Evolutionary conservation across 2,113 vertebrate genomes (phyloP).

Genomic region (Tupaia tana): DNA sequence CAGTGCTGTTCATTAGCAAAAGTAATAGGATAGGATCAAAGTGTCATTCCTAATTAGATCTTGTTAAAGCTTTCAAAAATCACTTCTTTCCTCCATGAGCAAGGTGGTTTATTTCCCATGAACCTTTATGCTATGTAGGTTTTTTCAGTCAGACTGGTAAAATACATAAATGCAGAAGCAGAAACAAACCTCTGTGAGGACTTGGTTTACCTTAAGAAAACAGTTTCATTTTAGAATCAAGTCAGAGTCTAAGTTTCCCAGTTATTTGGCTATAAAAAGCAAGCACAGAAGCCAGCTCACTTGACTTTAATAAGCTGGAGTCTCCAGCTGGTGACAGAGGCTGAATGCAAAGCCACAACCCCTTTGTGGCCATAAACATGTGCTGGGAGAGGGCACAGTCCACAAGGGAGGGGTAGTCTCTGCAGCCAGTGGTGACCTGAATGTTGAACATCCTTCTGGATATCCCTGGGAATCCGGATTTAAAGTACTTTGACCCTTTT

Average conservation of each 20-base stretch:
- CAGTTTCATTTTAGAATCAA: conserved; percentile 43
- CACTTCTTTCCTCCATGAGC: neutral
- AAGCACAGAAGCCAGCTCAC: neutral
- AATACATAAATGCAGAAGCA: conserved; percentile 42
- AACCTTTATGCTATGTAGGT: neutral
- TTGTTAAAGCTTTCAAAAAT: conserved; percentile 53
- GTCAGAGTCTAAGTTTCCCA: neutral
- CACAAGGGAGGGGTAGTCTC: neutral
- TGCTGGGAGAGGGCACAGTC: neutral
- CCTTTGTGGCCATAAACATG: neutral
- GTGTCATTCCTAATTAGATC: conserved; percentile 25
- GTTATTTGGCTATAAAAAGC: neutral
- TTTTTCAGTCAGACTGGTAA: conserved; percentile 43
- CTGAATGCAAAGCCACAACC: conserved; percentile 20
- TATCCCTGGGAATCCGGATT: conserved; percentile 29
- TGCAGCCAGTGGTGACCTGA: neutral
- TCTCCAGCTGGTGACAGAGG: neutral
- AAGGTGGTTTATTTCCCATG: neutral
- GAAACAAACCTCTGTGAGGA: neutral
- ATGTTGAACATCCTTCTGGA: neutral
- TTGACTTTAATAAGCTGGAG: neutral
- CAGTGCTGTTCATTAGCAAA: conserved; percentile 42
- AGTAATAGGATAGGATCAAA: conserved; percentile 37
- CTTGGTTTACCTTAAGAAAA: neutral
- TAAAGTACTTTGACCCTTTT: neutral